Evolutionary conservation across 2,888 invertebrate species (phyloP).

Genomic region (Brachycybe producta): DNA sequence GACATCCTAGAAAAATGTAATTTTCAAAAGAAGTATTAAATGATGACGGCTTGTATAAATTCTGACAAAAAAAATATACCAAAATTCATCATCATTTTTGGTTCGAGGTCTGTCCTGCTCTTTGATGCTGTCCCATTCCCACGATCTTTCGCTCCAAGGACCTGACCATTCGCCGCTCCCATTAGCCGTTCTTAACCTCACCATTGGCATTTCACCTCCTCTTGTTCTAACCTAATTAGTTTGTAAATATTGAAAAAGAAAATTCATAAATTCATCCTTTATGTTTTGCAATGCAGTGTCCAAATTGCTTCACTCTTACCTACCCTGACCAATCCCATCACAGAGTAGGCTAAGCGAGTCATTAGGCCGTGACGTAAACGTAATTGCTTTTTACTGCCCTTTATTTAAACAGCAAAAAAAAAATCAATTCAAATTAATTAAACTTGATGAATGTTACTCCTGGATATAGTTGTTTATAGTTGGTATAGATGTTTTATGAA

Average conservation of each 20-base stretch:
- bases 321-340: slow-evolving; percentile 56
- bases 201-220: slow-evolving; percentile 24
- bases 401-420: slow-evolving; percentile 34
- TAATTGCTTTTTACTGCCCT: slow-evolving; percentile 43
- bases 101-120: slow-evolving; percentile 47
- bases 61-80: slow-evolving; percentile 35
- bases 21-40: neutral
- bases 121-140: slow-evolving; percentile 54
- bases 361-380: slow-evolving; percentile 49
- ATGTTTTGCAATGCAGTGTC: too few species aligned
- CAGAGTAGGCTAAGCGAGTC: slow-evolving; percentile 54
- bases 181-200: slow-evolving; percentile 50
- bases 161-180: slow-evolving; percentile 56
- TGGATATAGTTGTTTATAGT: too few species aligned
- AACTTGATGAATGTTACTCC: neutral
- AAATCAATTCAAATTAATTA: slow-evolving; percentile 15
- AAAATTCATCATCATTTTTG: slow-evolving; percentile 55
- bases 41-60: neutral
- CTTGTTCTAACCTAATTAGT: slow-evolving; percentile 22
- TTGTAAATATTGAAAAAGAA: neutral
- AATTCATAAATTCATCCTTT: neutral
- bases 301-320: slow-evolving; percentile 3
- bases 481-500: too few species aligned
- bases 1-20: slow-evolving; percentile 46
- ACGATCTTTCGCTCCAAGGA: slow-evolving; percentile 53